Percentiles rank a stretch among this genome's conserved stretches.
These are phyloP conservation scores for Gobiocypris rarus DNA, from an alignment of 2,113 vertebrate genomes.

Conservation along the genomic window DNA sequence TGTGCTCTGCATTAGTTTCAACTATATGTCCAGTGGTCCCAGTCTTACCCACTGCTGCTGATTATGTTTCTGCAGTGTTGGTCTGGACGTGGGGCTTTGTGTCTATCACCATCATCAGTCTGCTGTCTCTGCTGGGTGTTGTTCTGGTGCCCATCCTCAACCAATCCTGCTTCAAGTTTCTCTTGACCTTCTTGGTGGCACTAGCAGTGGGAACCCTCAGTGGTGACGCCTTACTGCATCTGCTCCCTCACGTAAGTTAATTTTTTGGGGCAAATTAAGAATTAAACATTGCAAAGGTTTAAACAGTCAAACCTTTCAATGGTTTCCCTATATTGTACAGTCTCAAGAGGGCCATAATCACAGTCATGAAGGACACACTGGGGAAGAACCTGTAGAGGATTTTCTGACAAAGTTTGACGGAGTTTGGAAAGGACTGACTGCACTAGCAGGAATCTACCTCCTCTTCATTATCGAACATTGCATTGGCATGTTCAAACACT, in stretches of 20 bases:
- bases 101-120: constrained; percentile 98
- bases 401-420: constrained; percentile 84
- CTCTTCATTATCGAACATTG: constrained; percentile 98
- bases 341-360: constrained; percentile 90
- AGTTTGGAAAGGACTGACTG: constrained; percentile 94
- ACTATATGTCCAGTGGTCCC: background rate
- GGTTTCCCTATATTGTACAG: constrained; percentile 66
- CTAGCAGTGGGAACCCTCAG: constrained; percentile 98
- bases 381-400: constrained; percentile 42
- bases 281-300: background rate
- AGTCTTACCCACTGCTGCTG: background rate
- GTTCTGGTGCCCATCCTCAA: constrained; percentile 96
- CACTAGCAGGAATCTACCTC: constrained; percentile 92
- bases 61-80: constrained; percentile 78
- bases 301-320: background rate
- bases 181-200: constrained; percentile 97
- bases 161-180: constrained; percentile 97
- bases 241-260: constrained; percentile 92
- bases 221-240: constrained; percentile 95
- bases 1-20: background rate
- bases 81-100: constrained; percentile 95
- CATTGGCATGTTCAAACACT: constrained; percentile 94
- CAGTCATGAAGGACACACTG: constrained; percentile 61
- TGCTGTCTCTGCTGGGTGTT: constrained; percentile 95
- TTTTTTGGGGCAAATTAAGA: background rate